Evolutionary conservation across 1,140 invertebrate genomes (phyloP).

Genomic region (Lethrus apterus): DNA sequence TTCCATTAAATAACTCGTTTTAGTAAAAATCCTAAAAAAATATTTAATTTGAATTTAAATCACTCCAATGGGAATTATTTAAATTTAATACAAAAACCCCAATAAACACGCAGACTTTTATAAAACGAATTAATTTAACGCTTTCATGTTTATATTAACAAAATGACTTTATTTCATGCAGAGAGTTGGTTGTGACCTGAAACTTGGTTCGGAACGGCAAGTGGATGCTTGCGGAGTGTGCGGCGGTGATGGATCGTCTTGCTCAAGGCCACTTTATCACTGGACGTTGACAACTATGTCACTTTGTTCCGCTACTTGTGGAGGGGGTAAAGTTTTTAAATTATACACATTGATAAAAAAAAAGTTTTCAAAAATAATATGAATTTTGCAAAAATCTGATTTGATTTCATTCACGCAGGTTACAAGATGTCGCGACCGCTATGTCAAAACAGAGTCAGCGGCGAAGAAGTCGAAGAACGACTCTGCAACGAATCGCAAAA

Average conservation of each 20-base stretch:
- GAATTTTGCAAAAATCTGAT: neutral
- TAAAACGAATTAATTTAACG: neutral
- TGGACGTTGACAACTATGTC: constrained; percentile 77
- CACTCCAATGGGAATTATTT: neutral
- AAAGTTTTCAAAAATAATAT: neutral
- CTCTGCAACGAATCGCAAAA: constrained; percentile 70
- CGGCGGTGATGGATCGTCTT: constrained; percentile 79
- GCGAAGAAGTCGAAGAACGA: constrained; percentile 64
- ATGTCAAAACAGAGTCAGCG: constrained; percentile 66
- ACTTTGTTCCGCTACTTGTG: constrained; percentile 81
- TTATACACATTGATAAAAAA: neutral
- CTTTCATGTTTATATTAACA: neutral
- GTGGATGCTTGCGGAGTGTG: constrained; percentile 85
- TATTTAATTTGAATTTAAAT: too few species aligned
- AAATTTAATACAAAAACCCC: neutral
- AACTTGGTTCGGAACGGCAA: constrained; percentile 73
- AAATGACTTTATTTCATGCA: constrained; percentile 45
- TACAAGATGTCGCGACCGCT: constrained; percentile 75
- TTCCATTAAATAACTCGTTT: too few species aligned
- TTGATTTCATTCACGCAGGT: constrained; percentile 48
- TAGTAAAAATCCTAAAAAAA: too few species aligned
- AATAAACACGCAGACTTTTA: neutral
- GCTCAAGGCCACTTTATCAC: constrained; percentile 67
- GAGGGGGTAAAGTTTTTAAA: constrained; percentile 66
- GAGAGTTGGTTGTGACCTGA: constrained; percentile 84